Evolutionary conservation across 1,140 invertebrate genomes (phyloP).

Genomic region (Metopolophium dirhodum): DNA sequence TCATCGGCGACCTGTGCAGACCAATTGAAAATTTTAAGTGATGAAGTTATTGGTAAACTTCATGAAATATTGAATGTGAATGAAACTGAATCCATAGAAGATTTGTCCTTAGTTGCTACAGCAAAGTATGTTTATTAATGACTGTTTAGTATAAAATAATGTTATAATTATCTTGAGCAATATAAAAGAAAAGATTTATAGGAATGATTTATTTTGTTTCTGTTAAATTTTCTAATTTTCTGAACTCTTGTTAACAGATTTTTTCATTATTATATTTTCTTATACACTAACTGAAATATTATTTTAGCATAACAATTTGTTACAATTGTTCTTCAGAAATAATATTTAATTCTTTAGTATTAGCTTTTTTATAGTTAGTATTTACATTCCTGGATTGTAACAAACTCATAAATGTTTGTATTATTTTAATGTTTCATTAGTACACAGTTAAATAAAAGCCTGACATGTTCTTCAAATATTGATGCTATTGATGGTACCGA

Average conservation of each 20-base stretch:
- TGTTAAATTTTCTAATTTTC: too few relatives aligned
- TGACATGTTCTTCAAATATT: background rate
- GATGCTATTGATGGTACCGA: background rate
- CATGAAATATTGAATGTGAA: constrained; percentile 22
- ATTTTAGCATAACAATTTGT: too few relatives aligned
- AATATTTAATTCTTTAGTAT: background rate
- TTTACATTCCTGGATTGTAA: background rate
- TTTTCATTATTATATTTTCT: background rate
- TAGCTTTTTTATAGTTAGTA: background rate
- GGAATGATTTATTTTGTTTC: background rate
- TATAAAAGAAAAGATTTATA: background rate
- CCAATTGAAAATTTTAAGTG: background rate
- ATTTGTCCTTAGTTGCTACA: background rate
- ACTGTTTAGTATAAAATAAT: background rate
- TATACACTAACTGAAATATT: too few relatives aligned
- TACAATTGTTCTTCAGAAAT: too few relatives aligned
- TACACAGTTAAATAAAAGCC: background rate
- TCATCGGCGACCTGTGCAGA: background rate
- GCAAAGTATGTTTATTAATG: background rate
- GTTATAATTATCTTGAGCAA: background rate
- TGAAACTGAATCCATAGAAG: background rate
- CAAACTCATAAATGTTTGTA: background rate
- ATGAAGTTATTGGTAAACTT: constrained; percentile 17
- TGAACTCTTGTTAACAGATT: background rate
- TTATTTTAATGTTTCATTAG: background rate